Base-by-base conservation (phyloP, 2,888 invertebrate species). In the Orchesella flavescens region DNA sequence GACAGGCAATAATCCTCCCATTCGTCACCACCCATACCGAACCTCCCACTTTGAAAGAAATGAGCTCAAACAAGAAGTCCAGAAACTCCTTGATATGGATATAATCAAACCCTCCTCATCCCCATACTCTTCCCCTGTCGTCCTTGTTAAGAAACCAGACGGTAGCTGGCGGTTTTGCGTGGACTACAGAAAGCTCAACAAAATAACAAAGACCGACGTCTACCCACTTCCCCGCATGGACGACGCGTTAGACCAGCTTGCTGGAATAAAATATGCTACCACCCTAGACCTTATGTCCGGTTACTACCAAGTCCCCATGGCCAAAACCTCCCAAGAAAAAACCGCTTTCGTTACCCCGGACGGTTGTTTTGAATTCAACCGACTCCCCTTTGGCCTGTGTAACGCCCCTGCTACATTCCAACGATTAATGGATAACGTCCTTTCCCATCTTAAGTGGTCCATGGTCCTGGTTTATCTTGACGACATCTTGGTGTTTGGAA, bases 131-230 rank as follows among this genome's bases (percentile, higher is more conserved):
- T 24, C 74, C 74, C 15, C n/a, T n/a, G 61, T 74, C 0, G 53
- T 74, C 1, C n/a, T 74, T 9, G 61, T 74, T 17, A 13, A 19
- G 12, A 74, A 74, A 63, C 59, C 59, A 1, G 74, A 74, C 53
- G 74, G 74, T 61, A 19, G 21, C 1, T 59, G 44, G 44, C 17
- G 74, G 1, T 61, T 74, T 19, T 34, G 43, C 15, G n/a, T 55
- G 2, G 74, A 74, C 44, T 74, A 74, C n/a, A 4, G 74, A 1
- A 61, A 74, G 15, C 15, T 46, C 9, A 68, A 68, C 17, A 34
- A 23, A 19, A 34, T 68, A 1, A 68, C 68, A 2, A 43, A 34
- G n/a, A 44, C 59, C 2, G 46, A 74, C 21, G 13, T 15, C 43
- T 57, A 34, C 23, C 57, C 55, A n/a, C n/a, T n/a, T n/a, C n/a